Evolutionary conservation across 2,113 vertebrate genomes (phyloP), one percentile per base, ranked within the genome.

Genomic region (Gasterosteus aculeatus): DNA sequence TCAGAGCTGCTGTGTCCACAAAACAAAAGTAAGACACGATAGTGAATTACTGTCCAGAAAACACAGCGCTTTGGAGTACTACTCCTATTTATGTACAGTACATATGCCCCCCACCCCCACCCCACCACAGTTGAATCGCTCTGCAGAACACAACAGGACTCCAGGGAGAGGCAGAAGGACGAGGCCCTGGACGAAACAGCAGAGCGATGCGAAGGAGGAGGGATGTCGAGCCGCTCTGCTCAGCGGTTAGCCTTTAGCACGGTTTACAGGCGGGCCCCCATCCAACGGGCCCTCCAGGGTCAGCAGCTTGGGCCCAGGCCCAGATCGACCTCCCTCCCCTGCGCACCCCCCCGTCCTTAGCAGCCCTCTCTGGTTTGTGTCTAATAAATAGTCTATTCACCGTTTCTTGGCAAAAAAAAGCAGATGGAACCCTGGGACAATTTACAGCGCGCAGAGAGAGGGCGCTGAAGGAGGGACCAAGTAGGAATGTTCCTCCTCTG

Each of bases 331-430:
- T 54, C 46, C 16, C 72, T 47, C 41, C 64, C 64, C 57, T 67
- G 44, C 35, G 72, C 77, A 64, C 57, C 75, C 77, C 59, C 80
- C 65, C 75, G 26, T 72, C 66, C 58, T 26, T 3, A 16, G 7
- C 31, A 47, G 56, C 26, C 33, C 75, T 71, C 82, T 89, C 89
- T 89, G 92, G 79, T 91, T 83, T 89, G 39, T 85, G 82, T 93
- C 69, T 89, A 78, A 90, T 75, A 81, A 88, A 80, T 70, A 38
- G 18, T 61, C 71, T 65, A 60, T 59, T 18, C 77, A 77, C 65
- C 44, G 39, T 70, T 85, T 69, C 42, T 47, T 19, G 2, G 47
- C 54, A 61, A 76, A 41, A 74, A 41, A 72, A 83, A 80, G 82
- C 79, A 88, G 85, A 91, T 76, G 77, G 53, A 81, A 65, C 49